Percentiles rank a stretch among this genome's conserved stretches.
These are phyloP conservation scores for Philereme vetulata DNA, from an alignment of 2,888 invertebrate genomes.

Conservation along the genomic window DNA sequence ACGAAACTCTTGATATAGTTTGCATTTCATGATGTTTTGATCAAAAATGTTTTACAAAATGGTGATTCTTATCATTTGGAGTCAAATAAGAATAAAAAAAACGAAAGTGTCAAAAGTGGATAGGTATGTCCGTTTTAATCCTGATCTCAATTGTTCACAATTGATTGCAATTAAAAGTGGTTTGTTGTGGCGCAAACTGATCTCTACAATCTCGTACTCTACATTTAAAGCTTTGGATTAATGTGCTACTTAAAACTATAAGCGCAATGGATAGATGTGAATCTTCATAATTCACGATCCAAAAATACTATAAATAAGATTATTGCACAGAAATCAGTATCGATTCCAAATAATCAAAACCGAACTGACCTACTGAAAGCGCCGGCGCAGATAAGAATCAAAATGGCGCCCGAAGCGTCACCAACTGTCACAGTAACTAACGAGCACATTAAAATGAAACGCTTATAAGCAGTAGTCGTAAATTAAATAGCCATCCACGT, in stretches of 20 bases:
- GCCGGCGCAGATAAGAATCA: slow-evolving; percentile 72
- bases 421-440: slow-evolving; percentile 73
- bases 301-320: slow-evolving; percentile 29
- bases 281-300: slow-evolving; percentile 1
- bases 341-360: slow-evolving; percentile 47
- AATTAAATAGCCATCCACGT: slow-evolving; percentile 79
- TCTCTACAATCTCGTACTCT: neutral
- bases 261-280: slow-evolving; percentile 18
- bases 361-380: slow-evolving; percentile 60
- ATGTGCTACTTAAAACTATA: slow-evolving; percentile 13
- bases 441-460: slow-evolving; percentile 79
- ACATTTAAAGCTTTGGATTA: neutral
- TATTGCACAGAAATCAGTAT: slow-evolving; percentile 39
- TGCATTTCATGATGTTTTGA: too few relatives aligned
- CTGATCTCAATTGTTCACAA: too few relatives aligned
- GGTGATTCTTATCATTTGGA: too few relatives aligned
- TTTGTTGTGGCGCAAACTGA: neutral
- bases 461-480: slow-evolving; percentile 73
- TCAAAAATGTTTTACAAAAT: too few relatives aligned
- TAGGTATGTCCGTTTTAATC: too few relatives aligned
- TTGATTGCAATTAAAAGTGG: too few relatives aligned
- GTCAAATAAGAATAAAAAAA: too few relatives aligned
- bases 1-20: too few relatives aligned
- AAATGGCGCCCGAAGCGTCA: slow-evolving; percentile 78
- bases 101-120: too few relatives aligned